phyloP scores from a whole-genome alignment of 30 jellyfish, hydroid and myxozoan genomes.

The Mastigias papua region DNA sequence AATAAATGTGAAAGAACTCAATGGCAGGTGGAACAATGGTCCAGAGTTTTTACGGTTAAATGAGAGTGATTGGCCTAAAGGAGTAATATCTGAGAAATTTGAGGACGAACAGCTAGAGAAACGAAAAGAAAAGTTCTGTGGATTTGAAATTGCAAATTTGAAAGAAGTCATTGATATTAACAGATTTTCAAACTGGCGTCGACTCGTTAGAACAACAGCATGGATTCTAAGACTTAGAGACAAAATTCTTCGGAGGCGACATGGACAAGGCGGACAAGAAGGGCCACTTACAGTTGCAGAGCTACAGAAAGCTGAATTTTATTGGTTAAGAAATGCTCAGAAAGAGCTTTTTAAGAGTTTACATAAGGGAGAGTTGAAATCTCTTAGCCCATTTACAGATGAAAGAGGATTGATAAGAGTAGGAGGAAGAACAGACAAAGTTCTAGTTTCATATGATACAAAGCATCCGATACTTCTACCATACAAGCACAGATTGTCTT shows the following conservation, averaged over 20 bases:
- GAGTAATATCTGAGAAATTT: not conserved
- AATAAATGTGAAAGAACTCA: constrained; percentile 15
- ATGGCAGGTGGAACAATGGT: constrained; percentile 44
- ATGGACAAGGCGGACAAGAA: too few species aligned
- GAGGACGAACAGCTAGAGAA: constrained; percentile 36
- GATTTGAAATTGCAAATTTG: too few species aligned
- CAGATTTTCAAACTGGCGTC: constrained; percentile 58
- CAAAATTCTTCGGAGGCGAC: constrained; percentile 10
- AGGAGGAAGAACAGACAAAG: constrained; percentile 61
- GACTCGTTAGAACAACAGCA: constrained; percentile 46
- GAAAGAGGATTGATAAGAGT: constrained; percentile 55
- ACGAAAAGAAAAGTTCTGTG: too few species aligned
- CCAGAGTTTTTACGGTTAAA: constrained; percentile 24
- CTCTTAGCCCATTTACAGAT: constrained; percentile 55
- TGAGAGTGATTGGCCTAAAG: constrained; percentile 22
- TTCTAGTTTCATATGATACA: constrained; percentile 58
- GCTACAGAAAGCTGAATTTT: constrained; percentile 42
- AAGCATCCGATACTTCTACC: constrained; percentile 71
- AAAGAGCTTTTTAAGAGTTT: constrained; percentile 39
- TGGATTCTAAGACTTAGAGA: constrained; percentile 60
- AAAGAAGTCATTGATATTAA: constrained; percentile 19
- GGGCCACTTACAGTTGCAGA: too few species aligned
- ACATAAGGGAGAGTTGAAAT: constrained; percentile 43
- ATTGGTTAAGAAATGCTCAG: constrained; percentile 68
- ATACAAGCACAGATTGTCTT: constrained; percentile 31